Conservation (phyloP, 2,113 vertebrate species). For the Hippocampus mohnikei region DNA sequence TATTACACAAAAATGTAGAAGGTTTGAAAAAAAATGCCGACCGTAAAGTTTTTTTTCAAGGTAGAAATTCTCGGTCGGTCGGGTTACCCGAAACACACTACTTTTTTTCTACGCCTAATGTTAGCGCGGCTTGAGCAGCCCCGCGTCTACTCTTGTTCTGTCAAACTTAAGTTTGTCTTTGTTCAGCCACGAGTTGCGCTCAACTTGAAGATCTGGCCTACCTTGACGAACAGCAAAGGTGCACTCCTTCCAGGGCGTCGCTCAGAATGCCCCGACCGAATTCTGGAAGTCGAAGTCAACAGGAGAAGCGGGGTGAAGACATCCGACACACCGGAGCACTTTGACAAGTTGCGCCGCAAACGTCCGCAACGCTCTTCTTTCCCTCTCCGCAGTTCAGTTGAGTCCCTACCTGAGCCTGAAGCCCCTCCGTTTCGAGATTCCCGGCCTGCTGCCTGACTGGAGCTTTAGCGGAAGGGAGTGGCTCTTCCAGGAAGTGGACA, state of each 20-base stretch:
- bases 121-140: background rate
- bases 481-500: conserved; percentile 95
- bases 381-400: conserved; percentile 50
- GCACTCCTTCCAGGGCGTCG: conserved; percentile 84
- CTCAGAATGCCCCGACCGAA: conserved; percentile 91
- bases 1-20: too few species aligned
- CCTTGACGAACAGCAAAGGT: conserved; percentile 87
- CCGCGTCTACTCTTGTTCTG: background rate
- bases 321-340: background rate
- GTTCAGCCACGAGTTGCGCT: conserved; percentile 89
- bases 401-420: conserved; percentile 87
- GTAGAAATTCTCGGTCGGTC: too few species aligned
- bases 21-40: too few species aligned
- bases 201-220: conserved; percentile 92
- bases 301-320: conserved; percentile 84
- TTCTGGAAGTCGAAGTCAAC: conserved; percentile 68
- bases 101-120: too few species aligned
- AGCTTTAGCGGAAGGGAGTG: conserved; percentile 93
- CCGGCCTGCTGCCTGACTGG: conserved; percentile 88
- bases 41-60: too few species aligned
- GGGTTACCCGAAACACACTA: too few species aligned
- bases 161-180: background rate
- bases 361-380: background rate
- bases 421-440: conserved; percentile 91
- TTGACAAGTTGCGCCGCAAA: too few species aligned